Evolutionary conservation across 2,113 vertebrate species (phyloP), one percentile per base, ranked within the genome.

Genomic region (Calcarius ornatus): DNA sequence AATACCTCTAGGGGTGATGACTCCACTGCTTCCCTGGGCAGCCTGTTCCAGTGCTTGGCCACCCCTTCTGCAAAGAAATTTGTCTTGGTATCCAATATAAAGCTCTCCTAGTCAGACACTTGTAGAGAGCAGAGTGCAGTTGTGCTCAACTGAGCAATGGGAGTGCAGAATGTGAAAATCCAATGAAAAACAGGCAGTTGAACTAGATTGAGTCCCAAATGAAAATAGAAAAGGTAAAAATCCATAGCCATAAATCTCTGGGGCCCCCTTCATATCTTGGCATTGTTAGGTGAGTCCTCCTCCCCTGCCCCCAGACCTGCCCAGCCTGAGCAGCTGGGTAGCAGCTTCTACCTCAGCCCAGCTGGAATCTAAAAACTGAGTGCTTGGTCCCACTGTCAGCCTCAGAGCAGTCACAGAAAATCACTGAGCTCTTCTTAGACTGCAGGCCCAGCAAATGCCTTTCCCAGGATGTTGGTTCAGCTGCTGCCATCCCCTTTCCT

Each of bases 241-340:
- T 30, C 30, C 31, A 28, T 69, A 60, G 24, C 24, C 5, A 31
- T 35, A 48, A 70, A 23, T 54, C 43, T 56, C 8, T 45, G 16
- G 17, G 63, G 10, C 64, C 4, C 9, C 5, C 8, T 45, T 75
- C 0, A 43, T 33, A 68, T 92, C 56, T 64, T 64, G 23, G 35
- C 17, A 21, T 11, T 1, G 0, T n/a, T n/a, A 27, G 3, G 31
- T 51, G 27, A 82, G 31, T 42, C 4, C 5, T n/a, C n/a, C n/a
- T n/a, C 42, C 5, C 5, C 48, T 25, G 15, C 50, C 27, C 27
- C 9, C 7, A 81, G 66, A 56, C 5, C 38, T 51, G 9, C 20
- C 56, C 51, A 56, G 16, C 56, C 70, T 56, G 27, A 79, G 48
- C 38, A 81, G 20, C 13, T 22, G 8, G 9, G 27, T 17, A 82